phyloP scores from a whole-genome alignment of 2,888 invertebrate species.

The Ferrisia virgata region DNA sequence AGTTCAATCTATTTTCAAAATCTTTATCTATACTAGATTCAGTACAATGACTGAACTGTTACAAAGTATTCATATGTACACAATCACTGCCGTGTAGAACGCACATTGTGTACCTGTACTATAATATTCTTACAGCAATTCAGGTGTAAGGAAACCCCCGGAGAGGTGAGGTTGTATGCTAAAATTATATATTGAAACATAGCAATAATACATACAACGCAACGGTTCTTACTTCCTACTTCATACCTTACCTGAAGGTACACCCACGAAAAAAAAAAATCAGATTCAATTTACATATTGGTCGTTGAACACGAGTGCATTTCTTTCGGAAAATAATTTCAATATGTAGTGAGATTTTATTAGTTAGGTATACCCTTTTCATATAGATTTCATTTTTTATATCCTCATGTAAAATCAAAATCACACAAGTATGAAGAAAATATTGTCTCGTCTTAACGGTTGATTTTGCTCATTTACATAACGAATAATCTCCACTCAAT shows the following conservation, averaged over 20 bases:
- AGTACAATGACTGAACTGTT: background rate
- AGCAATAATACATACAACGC: background rate
- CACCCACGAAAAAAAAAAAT: too few relatives aligned
- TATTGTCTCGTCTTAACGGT: background rate
- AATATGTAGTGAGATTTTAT: background rate
- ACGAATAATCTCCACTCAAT: background rate
- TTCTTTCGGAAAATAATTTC: background rate
- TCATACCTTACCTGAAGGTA: too few relatives aligned
- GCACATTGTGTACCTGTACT: too few relatives aligned
- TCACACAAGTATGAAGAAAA: background rate
- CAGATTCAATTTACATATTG: background rate
- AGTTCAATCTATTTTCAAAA: background rate
- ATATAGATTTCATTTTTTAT: background rate
- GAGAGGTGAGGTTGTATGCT: background rate
- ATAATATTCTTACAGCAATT: background rate
- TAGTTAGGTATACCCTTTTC: background rate
- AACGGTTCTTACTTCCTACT: background rate
- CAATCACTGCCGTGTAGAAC: too few relatives aligned
- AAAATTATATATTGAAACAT: background rate
- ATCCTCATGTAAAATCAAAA: too few relatives aligned
- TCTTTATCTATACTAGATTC: background rate
- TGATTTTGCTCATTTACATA: background rate
- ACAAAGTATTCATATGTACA: background rate
- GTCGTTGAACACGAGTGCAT: background rate
- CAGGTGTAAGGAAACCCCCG: background rate